phyloP scores from a whole-genome alignment of 2,797 vertebrate species.

The Syncerus caffer region DNA sequence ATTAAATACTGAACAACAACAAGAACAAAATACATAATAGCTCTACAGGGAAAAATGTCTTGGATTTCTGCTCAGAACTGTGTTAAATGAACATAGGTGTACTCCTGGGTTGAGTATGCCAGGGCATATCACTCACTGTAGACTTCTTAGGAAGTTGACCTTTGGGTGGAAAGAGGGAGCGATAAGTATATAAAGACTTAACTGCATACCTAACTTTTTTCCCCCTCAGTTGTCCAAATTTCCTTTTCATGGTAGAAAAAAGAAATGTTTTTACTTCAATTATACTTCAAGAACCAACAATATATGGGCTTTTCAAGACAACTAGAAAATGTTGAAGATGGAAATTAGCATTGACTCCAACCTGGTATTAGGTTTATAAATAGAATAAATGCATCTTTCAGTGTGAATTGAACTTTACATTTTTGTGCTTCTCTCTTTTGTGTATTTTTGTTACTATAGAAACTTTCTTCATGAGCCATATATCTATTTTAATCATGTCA shows the following conservation, averaged over 20 bases:
- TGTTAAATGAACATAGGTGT: background rate
- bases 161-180: background rate
- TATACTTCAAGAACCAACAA: background rate
- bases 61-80: background rate
- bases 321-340: background rate
- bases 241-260: background rate
- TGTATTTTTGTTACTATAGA: constrained; percentile 65
- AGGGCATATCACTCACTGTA: rapidly evolving
- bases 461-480: constrained; percentile 39
- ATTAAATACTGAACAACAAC: background rate
- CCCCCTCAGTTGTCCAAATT: background rate
- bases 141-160: background rate
- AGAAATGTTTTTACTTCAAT: background rate
- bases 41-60: background rate
- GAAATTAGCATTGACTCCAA: background rate
- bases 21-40: background rate
- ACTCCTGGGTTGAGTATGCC: background rate
- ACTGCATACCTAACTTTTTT: background rate
- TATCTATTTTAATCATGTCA: constrained; percentile 48
- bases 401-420: background rate
- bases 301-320: background rate
- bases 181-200: background rate
- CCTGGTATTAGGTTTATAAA: constrained; percentile 26
- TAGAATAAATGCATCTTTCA: constrained; percentile 21
- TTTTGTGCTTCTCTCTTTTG: constrained; percentile 31